Percentiles rank a stretch among this genome's conserved stretches.
Conservation (phyloP, 2,113 vertebrate species). For the Varanus komodoensis region DNA sequence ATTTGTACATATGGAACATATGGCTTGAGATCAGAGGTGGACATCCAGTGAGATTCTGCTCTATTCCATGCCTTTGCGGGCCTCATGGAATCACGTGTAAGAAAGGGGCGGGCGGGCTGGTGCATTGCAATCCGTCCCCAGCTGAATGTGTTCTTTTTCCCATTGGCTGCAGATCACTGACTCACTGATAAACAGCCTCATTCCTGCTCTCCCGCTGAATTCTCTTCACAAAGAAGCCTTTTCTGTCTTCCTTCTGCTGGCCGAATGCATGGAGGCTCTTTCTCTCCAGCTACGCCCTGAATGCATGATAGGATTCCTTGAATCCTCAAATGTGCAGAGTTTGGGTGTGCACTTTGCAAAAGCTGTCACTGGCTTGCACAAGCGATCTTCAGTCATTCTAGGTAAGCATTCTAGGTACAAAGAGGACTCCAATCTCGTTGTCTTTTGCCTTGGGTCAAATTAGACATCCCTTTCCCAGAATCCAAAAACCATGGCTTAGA, state of each 20-base stretch:
- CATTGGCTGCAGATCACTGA: slow-evolving; percentile 60
- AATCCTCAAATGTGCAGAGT: slow-evolving; percentile 9
- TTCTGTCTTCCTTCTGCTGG: slow-evolving; percentile 66
- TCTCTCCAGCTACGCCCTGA: too few relatives aligned
- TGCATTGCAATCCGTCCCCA: not conserved
- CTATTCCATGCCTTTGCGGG: too few relatives aligned
- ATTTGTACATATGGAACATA: too few relatives aligned
- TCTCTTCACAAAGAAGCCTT: slow-evolving; percentile 66
- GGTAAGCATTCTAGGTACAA: slow-evolving; percentile 52
- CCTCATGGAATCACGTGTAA: too few relatives aligned
- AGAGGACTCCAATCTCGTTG: not conserved
- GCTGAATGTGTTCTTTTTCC: not conserved
- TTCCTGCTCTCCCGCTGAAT: slow-evolving; percentile 51
- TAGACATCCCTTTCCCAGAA: not conserved
- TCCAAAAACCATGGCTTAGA: not conserved
- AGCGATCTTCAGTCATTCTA: slow-evolving; percentile 44
- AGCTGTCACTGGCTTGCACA: slow-evolving; percentile 51
- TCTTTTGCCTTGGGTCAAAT: not conserved
- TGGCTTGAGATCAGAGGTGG: too few relatives aligned
- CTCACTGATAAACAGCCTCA: slow-evolving; percentile 51
- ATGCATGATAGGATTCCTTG: too few relatives aligned
- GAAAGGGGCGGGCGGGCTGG: too few relatives aligned
- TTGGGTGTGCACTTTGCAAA: slow-evolving; percentile 55
- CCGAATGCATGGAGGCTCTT: slow-evolving; percentile 54
- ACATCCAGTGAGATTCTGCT: too few relatives aligned